Percentiles rank a stretch among this genome's conserved stretches.
Evolutionary conservation across 1,140 invertebrate species (phyloP).

Genomic region (Gonioctena quinquepunctata): DNA sequence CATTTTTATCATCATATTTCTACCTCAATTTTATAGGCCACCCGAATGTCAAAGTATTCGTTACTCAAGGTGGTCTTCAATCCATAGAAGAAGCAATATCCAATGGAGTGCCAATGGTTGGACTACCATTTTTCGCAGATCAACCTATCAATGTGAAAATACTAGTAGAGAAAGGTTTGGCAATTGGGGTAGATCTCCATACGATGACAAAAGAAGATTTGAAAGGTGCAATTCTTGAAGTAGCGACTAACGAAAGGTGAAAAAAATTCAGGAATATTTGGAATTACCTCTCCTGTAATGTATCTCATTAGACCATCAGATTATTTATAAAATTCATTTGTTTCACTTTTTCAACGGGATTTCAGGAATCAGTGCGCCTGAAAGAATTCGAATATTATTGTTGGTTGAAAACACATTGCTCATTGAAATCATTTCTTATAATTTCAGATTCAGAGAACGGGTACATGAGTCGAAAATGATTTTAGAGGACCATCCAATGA

Average conservation of each 20-base stretch:
- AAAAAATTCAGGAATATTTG: too few relatives aligned
- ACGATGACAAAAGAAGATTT: conserved; percentile 30
- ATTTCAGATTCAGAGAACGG: background rate
- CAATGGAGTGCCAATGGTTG: conserved; percentile 59
- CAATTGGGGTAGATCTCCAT: conserved; percentile 30
- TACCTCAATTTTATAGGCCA: too few relatives aligned
- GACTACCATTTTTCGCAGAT: conserved; percentile 54
- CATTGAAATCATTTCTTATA: too few relatives aligned
- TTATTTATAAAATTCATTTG: too few relatives aligned
- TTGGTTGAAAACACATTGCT: too few relatives aligned
- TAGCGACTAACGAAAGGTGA: conserved; percentile 26
- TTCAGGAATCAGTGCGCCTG: too few relatives aligned
- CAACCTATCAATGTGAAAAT: conserved; percentile 47
- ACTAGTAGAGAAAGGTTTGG: conserved; percentile 37
- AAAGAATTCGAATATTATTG: too few relatives aligned
- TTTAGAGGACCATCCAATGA: conserved; percentile 52
- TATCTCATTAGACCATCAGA: too few relatives aligned
- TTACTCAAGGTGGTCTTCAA: conserved; percentile 60
- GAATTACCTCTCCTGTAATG: too few relatives aligned
- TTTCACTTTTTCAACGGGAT: too few relatives aligned
- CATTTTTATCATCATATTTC: too few relatives aligned
- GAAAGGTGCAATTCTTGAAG: conserved; percentile 24
- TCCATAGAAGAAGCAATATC: conserved; percentile 59
- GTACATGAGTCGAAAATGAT: background rate
- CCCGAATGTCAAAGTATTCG: conserved; percentile 53